Conservation (phyloP, 1,140 invertebrate species). For the Drosophila baimaii region DNA sequence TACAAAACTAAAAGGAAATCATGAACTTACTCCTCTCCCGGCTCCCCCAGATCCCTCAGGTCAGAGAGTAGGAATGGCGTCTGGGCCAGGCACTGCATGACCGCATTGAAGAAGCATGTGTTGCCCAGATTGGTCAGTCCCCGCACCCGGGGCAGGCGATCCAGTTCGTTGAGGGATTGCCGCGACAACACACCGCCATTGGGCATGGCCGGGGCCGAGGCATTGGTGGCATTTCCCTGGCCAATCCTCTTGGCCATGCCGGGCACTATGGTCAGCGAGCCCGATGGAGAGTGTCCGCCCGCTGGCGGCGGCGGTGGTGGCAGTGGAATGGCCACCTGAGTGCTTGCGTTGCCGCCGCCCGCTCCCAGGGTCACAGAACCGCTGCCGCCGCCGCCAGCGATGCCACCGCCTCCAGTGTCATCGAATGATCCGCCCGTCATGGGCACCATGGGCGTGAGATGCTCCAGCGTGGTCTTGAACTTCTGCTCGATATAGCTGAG, state of each 20-base stretch:
- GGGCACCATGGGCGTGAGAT: slow-evolving; percentile 61
- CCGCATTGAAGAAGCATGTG: slow-evolving; percentile 98
- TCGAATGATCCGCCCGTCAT: slow-evolving; percentile 35
- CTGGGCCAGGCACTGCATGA: slow-evolving; percentile 95
- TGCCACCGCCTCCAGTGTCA: neutral
- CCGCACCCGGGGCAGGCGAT: slow-evolving; percentile 85
- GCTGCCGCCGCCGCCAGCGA: neutral
- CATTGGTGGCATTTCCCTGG: neutral
- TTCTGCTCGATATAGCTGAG: slow-evolving; percentile 70
- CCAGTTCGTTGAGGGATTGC: slow-evolving; percentile 18
- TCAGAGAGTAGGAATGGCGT: slow-evolving; percentile 92
- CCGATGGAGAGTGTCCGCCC: slow-evolving; percentile 11
- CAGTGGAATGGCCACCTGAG: slow-evolving; percentile 52
- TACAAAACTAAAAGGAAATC: too few species aligned
- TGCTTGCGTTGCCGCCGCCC: slow-evolving; percentile 9
- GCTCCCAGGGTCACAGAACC: neutral
- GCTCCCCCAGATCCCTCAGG: slow-evolving; percentile 88
- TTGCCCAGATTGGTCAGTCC: slow-evolving; percentile 95
- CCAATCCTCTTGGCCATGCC: slow-evolving; percentile 71
- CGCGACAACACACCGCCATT: slow-evolving; percentile 1
- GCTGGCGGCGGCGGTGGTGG: slow-evolving; percentile 54
- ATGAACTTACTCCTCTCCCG: slow-evolving; percentile 87
- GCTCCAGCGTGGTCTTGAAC: slow-evolving; percentile 49
- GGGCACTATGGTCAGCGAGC: slow-evolving; percentile 35
- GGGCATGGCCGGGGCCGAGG: neutral